Conservation (phyloP, 2,113 vertebrate genomes). For the Chrysochloris asiatica region DNA sequence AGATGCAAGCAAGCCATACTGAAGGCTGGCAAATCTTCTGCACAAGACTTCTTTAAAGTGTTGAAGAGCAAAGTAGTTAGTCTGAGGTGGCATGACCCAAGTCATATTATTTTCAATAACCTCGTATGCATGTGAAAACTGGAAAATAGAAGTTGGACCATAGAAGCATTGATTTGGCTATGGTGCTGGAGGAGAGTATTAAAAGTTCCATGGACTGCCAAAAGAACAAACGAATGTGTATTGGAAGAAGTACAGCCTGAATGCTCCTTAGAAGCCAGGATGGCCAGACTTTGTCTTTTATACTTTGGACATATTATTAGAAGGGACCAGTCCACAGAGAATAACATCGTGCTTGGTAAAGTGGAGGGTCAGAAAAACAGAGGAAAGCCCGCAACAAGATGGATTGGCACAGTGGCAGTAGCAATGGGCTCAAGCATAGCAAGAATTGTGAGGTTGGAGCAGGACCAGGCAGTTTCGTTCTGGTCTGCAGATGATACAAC, state of each 20-base stretch:
- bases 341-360: background rate
- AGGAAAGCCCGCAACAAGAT: background rate
- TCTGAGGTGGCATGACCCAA: too few species aligned
- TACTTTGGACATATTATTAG: background rate
- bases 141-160: background rate
- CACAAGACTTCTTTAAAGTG: too few species aligned
- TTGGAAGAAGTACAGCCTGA: background rate
- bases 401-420: background rate
- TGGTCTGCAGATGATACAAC: too few species aligned
- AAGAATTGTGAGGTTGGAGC: too few species aligned
- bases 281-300: background rate
- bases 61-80: too few species aligned
- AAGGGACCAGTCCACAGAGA: too few species aligned
- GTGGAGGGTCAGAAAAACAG: background rate
- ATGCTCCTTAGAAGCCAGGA: background rate
- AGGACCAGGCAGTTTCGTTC: too few species aligned
- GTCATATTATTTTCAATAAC: too few species aligned
- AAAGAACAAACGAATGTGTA: background rate
- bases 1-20: too few species aligned
- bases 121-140: background rate
- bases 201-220: background rate
- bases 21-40: too few species aligned
- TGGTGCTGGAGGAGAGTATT: background rate
- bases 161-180: background rate
- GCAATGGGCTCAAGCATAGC: background rate